Percentiles rank a stretch among this genome's conserved stretches.
phyloP scores from a whole-genome alignment of 2,113 vertebrate species.

The Beaufortia kweichowensis region DNA sequence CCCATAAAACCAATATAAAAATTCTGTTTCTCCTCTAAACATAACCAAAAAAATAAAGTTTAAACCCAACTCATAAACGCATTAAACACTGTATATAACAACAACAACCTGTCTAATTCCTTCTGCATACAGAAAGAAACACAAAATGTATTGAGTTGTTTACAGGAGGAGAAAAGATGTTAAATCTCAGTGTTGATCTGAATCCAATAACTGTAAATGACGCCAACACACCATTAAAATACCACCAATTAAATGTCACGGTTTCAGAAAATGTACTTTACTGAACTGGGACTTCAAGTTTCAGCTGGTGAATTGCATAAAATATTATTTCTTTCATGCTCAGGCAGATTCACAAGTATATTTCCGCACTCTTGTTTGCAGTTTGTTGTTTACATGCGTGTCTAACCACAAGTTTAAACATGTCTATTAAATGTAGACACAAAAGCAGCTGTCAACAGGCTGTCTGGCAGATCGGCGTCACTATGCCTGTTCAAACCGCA shows the following conservation, averaged over 20 bases:
- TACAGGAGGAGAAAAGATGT: too few species aligned
- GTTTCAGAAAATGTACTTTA: background rate
- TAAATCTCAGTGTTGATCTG: too few species aligned
- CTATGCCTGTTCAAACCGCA: background rate
- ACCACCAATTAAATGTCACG: too few species aligned
- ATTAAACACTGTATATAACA: too few species aligned
- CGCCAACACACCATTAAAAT: background rate
- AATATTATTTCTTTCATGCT: background rate
- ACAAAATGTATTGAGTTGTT: too few species aligned
- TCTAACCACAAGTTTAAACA: slow-evolving; percentile 43
- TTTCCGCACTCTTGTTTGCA: background rate
- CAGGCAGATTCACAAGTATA: background rate
- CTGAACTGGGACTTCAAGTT: background rate
- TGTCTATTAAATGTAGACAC: slow-evolving; percentile 18
- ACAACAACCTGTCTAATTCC: too few species aligned
- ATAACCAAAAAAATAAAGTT: too few species aligned
- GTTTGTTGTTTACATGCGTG: background rate
- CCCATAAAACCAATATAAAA: background rate
- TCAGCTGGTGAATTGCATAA: background rate
- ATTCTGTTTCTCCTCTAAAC: too few species aligned
- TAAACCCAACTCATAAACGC: too few species aligned
- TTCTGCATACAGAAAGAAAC: too few species aligned
- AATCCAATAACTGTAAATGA: background rate
- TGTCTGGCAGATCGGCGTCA: background rate
- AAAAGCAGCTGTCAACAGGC: slow-evolving; percentile 17